Evolutionary conservation across 1,140 invertebrate species (phyloP).

Genomic region (Drosophila equinoxialis): DNA sequence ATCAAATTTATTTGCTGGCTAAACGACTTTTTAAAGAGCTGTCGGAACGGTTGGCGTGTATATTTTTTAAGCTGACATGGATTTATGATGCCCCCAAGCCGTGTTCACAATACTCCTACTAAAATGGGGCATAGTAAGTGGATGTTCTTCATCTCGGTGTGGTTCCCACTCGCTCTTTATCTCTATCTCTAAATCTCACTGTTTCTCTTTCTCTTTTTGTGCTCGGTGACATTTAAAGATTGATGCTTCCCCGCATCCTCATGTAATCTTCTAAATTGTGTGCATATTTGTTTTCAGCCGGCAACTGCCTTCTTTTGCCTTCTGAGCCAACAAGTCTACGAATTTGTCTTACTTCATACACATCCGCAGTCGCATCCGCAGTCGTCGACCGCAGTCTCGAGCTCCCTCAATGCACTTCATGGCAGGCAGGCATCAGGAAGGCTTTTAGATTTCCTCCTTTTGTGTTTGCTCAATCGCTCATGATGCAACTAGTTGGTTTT

Average conservation of each 20-base stretch:
- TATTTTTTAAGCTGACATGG: slow-evolving; percentile 69
- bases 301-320: slow-evolving; percentile 9
- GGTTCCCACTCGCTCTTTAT: slow-evolving; percentile 15
- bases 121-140: slow-evolving; percentile 11
- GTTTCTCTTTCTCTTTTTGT: slow-evolving; percentile 14
- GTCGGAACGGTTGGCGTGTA: slow-evolving; percentile 49
- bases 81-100: slow-evolving; percentile 61
- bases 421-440: slow-evolving; percentile 37
- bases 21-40: slow-evolving; percentile 75
- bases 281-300: slow-evolving; percentile 57
- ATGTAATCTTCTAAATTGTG: slow-evolving; percentile 75
- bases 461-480: slow-evolving; percentile 67
- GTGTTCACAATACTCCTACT: neutral
- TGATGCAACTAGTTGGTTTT: slow-evolving; percentile 53
- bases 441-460: slow-evolving; percentile 51
- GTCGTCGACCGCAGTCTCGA: neutral
- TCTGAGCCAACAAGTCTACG: slow-evolving; percentile 34
- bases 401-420: slow-evolving; percentile 23
- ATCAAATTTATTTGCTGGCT: slow-evolving; percentile 56
- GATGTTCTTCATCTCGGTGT: neutral
- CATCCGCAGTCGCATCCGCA: neutral
- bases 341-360: slow-evolving; percentile 26
- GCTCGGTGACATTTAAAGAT: slow-evolving; percentile 73
- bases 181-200: neutral
- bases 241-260: slow-evolving; percentile 68